Evolutionary conservation across 1,140 invertebrate species (phyloP).

Genomic region (Ptiloglossa arizonensis): DNA sequence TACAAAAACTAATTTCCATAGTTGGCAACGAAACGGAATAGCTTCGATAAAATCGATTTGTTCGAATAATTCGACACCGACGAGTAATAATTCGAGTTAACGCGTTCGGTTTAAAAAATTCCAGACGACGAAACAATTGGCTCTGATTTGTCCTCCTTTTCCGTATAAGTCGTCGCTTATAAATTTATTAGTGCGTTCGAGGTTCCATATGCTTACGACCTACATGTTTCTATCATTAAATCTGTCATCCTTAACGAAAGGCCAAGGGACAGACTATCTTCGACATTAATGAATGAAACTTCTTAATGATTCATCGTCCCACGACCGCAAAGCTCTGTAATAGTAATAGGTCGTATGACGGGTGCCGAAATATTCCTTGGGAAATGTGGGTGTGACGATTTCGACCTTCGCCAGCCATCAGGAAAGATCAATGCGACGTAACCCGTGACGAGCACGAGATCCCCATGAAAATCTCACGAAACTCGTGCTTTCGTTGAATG

Average conservation of each 20-base stretch:
- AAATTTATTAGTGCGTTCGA: too few species aligned
- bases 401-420: slow-evolving; percentile 34
- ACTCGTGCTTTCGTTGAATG: slow-evolving; percentile 7
- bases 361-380: slow-evolving; percentile 40
- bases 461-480: slow-evolving; percentile 31
- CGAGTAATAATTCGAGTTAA: too few species aligned
- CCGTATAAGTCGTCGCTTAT: too few species aligned
- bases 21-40: too few species aligned
- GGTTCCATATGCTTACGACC: too few species aligned
- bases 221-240: not conserved
- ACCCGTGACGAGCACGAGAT: not conserved
- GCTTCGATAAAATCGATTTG: too few species aligned
- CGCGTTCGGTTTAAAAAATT: too few species aligned
- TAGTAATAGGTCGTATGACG: slow-evolving; percentile 40
- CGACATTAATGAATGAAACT: slow-evolving; percentile 26
- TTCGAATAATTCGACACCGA: too few species aligned
- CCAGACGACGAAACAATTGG: too few species aligned
- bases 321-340: slow-evolving; percentile 22
- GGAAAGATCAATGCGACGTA: slow-evolving; percentile 17
- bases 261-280: not conserved
- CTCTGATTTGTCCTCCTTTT: too few species aligned
- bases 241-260: not conserved
- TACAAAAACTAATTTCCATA: too few species aligned
- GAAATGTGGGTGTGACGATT: slow-evolving; percentile 44
- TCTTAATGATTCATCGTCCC: slow-evolving; percentile 44